Evolutionary conservation across 1,140 invertebrate species (phyloP).

Genomic region (Pseudomyrmex concolor): DNA sequence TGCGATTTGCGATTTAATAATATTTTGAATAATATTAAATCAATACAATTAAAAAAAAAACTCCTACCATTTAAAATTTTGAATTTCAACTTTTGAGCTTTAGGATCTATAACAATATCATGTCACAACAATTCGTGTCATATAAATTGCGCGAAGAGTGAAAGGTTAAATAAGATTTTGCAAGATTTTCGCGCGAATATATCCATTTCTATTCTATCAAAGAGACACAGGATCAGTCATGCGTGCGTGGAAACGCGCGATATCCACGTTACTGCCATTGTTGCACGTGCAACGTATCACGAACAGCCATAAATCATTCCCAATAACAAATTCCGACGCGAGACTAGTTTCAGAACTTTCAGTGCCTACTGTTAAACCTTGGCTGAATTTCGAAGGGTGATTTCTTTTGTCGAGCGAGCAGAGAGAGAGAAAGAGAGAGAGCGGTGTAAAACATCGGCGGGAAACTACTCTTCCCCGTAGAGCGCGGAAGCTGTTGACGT

Average conservation of each 20-base stretch:
- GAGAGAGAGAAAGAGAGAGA: too few relatives aligned
- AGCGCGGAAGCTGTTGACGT: constrained; percentile 33
- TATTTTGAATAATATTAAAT: too few relatives aligned
- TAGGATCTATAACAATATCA: too few relatives aligned
- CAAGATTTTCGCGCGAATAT: too few relatives aligned
- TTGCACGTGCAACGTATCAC: constrained; percentile 8
- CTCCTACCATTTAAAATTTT: too few relatives aligned
- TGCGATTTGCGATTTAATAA: too few relatives aligned
- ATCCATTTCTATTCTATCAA: too few relatives aligned
- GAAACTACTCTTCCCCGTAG: constrained; percentile 19
- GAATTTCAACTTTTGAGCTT: too few relatives aligned
- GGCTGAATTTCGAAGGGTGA: constrained; percentile 44
- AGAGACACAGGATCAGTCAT: neutral
- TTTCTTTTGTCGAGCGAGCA: constrained; percentile 41
- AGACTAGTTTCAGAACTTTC: constrained; percentile 37
- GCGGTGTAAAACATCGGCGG: constrained; percentile 44
- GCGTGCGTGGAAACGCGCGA: neutral
- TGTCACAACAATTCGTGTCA: too few relatives aligned
- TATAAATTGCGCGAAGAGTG: too few relatives aligned
- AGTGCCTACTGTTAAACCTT: constrained; percentile 17
- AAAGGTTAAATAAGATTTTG: too few relatives aligned
- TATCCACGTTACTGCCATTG: neutral
- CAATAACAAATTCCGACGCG: constrained; percentile 5
- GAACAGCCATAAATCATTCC: constrained; percentile 10
- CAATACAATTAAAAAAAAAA: too few relatives aligned